Percentiles rank a stretch among this genome's conserved stretches.
Evolutionary conservation across 37 sponge, comb jelly and placozoan genomes (phyloP).

Genomic region (Cliona cf. orientalis): DNA sequence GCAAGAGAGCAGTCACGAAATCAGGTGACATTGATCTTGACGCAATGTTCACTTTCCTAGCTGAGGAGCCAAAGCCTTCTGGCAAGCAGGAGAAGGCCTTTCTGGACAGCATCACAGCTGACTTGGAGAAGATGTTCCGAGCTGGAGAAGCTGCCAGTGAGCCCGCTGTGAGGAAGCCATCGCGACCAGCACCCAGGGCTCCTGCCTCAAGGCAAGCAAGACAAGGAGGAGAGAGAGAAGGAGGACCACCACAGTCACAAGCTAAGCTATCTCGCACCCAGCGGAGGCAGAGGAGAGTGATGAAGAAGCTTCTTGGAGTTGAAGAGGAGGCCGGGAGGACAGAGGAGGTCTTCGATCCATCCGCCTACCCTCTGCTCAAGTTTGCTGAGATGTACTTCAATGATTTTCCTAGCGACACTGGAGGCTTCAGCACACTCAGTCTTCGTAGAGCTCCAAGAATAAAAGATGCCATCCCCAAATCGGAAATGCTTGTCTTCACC

Average conservation of each 20-base stretch:
- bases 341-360: conserved; percentile 75
- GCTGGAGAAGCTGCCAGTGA: conserved; percentile 49
- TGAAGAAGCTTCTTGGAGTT: conserved; percentile 85
- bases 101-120: conserved; percentile 52
- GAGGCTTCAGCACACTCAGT: conserved; percentile 77
- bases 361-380: conserved; percentile 77
- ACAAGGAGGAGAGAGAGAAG: neutral
- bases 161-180: conserved; percentile 44
- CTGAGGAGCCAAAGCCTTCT: conserved; percentile 53
- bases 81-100: conserved; percentile 66
- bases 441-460: conserved; percentile 59
- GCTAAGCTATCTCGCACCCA: conserved; percentile 66
- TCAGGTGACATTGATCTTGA: conserved; percentile 82
- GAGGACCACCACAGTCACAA: neutral
- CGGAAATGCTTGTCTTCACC: conserved; percentile 86
- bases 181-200: conserved; percentile 43
- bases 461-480: conserved; percentile 80
- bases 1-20: conserved; percentile 49
- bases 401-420: conserved; percentile 86
- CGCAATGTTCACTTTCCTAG: conserved; percentile 82
- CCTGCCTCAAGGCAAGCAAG: conserved; percentile 15
- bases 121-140: conserved; percentile 76
- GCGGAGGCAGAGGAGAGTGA: conserved; percentile 82
- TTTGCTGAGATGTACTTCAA: conserved; percentile 96
- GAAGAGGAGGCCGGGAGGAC: conserved; percentile 68